Conservation (phyloP, 2,797 vertebrate genomes). For the Dendrocincla fuliginosa region DNA sequence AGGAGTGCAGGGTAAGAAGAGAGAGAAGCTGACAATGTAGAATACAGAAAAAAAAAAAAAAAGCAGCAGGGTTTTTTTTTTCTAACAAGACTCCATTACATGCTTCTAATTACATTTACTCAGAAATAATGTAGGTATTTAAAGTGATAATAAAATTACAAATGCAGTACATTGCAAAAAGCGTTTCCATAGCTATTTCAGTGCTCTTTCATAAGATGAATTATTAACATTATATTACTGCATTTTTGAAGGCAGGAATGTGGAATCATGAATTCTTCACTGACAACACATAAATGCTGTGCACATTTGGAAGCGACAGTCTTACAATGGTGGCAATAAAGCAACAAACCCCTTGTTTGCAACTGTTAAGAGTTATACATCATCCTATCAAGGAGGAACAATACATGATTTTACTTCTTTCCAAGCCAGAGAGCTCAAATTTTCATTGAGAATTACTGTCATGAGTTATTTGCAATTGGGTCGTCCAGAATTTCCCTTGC, state of each 20-base stretch:
- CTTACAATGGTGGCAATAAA: not conserved
- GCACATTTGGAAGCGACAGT: not conserved
- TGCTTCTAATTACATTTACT: not conserved
- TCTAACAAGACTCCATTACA: not conserved
- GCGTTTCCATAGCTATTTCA: not conserved
- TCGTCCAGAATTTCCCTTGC: not conserved
- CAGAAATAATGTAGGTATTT: not conserved
- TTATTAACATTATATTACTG: not conserved
- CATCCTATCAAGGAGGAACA: not conserved
- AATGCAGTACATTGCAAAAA: not conserved
- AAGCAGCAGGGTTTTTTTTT: not conserved
- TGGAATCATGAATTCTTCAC: not conserved
- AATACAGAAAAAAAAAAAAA: not conserved
- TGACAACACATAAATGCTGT: accelerated
- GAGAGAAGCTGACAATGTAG: not conserved
- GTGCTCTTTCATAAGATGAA: not conserved
- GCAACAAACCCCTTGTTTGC: not conserved
- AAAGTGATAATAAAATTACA: not conserved
- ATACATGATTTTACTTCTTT: not conserved
- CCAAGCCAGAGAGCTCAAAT: not conserved
- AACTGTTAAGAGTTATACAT: not conserved
- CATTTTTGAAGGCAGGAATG: not conserved
- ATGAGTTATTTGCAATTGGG: not conserved
- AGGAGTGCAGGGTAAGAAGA: not conserved
- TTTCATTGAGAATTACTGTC: not conserved